Conservation (phyloP, 2,888 invertebrate genomes). For the Drosophila imparisetae region DNA sequence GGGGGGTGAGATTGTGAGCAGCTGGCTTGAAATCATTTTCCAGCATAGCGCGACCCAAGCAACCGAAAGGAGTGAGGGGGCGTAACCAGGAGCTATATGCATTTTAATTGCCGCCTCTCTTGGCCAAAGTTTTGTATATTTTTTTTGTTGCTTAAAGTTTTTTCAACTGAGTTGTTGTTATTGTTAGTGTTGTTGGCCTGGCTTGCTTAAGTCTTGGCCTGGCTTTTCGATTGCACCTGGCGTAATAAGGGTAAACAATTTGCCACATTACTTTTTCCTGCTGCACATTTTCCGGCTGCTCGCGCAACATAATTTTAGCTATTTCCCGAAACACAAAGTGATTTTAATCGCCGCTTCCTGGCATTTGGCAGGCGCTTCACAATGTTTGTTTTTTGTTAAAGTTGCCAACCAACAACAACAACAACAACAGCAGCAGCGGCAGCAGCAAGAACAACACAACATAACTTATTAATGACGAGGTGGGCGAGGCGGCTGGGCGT, state of each 20-base stretch:
- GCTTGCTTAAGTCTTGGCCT: conserved; percentile 34
- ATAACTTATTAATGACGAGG: conserved; percentile 23
- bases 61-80: background rate
- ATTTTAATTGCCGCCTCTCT: conserved; percentile 38
- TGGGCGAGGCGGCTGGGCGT: conserved; percentile 24
- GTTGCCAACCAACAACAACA: conserved; percentile 19
- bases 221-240: conserved; percentile 50
- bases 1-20: conserved; percentile 11
- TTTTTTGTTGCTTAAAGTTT: background rate
- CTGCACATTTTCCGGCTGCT: conserved; percentile 69
- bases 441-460: conserved; percentile 3
- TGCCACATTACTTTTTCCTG: conserved; percentile 22
- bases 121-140: conserved; percentile 47
- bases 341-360: conserved; percentile 77
- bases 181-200: conserved; percentile 13
- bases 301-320: conserved; percentile 72
- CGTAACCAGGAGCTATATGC: conserved; percentile 26
- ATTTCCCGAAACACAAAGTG: conserved; percentile 72
- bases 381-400: conserved; percentile 28
- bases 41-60: conserved; percentile 46
- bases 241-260: conserved; percentile 9
- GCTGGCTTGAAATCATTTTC: conserved; percentile 62
- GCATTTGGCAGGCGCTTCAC: conserved; percentile 31
- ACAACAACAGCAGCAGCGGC: conserved; percentile 7
- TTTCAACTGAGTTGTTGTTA: conserved; percentile 1